A percentile compares a stretch with the other conserved stretches of the same genome.
Evolutionary conservation across 2,888 invertebrate genomes (phyloP).

Genomic region (Chrysodeixis includens): DNA sequence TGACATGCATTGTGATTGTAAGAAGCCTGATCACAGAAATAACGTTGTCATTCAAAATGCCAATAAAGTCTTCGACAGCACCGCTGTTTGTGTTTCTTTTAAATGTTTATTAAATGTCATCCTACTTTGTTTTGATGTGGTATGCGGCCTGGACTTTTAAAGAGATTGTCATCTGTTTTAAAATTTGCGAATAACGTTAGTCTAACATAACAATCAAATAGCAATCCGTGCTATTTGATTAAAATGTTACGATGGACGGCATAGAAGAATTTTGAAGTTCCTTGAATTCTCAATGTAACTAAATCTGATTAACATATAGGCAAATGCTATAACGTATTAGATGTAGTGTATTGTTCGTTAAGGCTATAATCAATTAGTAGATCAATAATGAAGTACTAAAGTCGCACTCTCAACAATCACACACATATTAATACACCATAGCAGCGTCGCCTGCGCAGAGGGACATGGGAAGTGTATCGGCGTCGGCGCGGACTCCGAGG

Average conservation of each 20-base stretch:
- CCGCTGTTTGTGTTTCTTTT: neutral
- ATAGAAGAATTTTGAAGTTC: too few relatives aligned
- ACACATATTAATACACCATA: slow-evolving; percentile 47
- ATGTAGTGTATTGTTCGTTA: too few relatives aligned
- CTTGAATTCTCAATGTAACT: too few relatives aligned
- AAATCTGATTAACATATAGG: too few relatives aligned
- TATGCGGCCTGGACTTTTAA: neutral
- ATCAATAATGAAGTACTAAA: neutral
- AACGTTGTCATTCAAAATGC: neutral
- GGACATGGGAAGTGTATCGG: slow-evolving; percentile 76
- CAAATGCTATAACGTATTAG: too few relatives aligned
- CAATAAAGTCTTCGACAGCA: neutral
- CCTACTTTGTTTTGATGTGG: neutral
- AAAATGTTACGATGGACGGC: too few relatives aligned
- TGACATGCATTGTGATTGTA: neutral
- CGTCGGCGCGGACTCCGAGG: slow-evolving; percentile 51
- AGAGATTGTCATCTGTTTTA: neutral
- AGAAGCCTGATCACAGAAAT: neutral
- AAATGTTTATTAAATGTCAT: neutral
- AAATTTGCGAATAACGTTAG: neutral
- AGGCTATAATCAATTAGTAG: too few relatives aligned
- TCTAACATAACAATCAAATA: too few relatives aligned
- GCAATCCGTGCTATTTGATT: too few relatives aligned
- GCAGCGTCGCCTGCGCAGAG: slow-evolving; percentile 53
- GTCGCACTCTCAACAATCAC: slow-evolving; percentile 17